Percentiles rank a stretch among this genome's conserved stretches.
Conservation (phyloP, 2,113 vertebrate species). For the Illadopsis cleaveri region DNA sequence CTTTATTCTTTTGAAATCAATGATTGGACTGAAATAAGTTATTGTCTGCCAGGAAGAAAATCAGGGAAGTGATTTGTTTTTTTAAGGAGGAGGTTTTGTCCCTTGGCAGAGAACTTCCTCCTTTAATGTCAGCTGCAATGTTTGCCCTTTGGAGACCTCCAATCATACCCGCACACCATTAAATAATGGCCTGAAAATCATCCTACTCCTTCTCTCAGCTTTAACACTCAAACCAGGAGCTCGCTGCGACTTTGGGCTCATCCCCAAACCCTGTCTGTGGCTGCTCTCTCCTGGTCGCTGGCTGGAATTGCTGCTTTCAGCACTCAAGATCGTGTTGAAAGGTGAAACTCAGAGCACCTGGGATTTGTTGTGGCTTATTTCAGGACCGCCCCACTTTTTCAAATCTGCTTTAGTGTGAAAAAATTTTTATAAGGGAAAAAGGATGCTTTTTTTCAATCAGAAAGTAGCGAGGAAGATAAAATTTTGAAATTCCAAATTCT, state of each 20-base stretch:
- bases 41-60: neutral
- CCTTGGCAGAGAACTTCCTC: neutral
- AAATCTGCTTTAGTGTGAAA: neutral
- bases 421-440: neutral
- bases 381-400: neutral
- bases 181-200: neutral
- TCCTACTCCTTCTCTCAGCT: neutral
- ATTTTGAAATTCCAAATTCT: neutral
- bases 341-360: neutral
- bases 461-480: neutral
- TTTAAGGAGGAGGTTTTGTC: neutral
- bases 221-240: neutral
- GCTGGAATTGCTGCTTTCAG: neutral
- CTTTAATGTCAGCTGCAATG: neutral
- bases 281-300: conserved; percentile 2
- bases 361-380: neutral
- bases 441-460: neutral
- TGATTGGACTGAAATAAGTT: neutral
- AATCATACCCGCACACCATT: neutral
- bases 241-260: fast-evolving
- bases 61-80: neutral
- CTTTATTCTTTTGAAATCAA: neutral
- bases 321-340: fast-evolving
- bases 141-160: neutral
- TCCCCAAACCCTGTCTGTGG: neutral